Evolutionary conservation across 2,113 vertebrate genomes (phyloP).

Genomic region (Anoura caudifer): DNA sequence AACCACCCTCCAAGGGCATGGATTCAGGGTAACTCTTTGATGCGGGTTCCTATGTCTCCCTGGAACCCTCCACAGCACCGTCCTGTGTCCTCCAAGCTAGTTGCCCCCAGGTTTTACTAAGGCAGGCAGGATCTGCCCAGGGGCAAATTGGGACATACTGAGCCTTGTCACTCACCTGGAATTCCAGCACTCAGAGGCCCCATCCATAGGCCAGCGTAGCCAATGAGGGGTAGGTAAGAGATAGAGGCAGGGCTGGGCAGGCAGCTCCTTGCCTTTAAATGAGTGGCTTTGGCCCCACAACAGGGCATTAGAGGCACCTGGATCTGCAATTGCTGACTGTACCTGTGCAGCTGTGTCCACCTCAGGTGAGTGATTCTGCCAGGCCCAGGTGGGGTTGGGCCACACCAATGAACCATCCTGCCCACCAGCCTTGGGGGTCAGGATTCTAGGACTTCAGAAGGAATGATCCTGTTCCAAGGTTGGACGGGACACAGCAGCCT

Average conservation of each 20-base stretch:
- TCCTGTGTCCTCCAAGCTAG: accelerated
- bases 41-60: too few relatives aligned
- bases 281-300: accelerated
- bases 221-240: background rate
- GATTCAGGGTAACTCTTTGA: too few relatives aligned
- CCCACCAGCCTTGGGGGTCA: too few relatives aligned
- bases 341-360: too few relatives aligned
- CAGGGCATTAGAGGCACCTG: accelerated
- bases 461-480: accelerated
- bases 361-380: background rate
- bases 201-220: background rate
- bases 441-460: background rate
- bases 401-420: too few relatives aligned
- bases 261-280: background rate
- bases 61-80: too few relatives aligned
- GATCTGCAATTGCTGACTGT: too few relatives aligned
- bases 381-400: too few relatives aligned
- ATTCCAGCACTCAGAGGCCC: background rate
- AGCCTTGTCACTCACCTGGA: background rate
- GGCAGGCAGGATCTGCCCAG: too few relatives aligned
- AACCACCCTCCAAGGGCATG: background rate
- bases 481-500: background rate
- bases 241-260: background rate
- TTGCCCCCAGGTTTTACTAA: accelerated
- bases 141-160: too few relatives aligned